Percentiles rank a stretch among this genome's conserved stretches.
These are phyloP conservation scores for Microctonus aethiopoides DNA, from an alignment of 2,888 invertebrate genomes.

Conservation along the genomic window DNA sequence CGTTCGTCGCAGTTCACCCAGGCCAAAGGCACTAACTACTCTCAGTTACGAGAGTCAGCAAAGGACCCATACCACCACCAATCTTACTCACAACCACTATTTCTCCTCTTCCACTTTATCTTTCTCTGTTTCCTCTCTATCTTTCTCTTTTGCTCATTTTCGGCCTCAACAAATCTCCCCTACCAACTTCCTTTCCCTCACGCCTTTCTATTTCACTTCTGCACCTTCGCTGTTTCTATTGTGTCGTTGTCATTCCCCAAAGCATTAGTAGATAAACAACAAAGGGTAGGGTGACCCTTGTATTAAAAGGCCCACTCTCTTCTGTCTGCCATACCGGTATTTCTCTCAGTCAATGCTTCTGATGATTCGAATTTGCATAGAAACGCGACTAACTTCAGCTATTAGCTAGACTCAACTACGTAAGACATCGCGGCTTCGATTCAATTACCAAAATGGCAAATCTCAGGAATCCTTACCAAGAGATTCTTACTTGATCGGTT, in stretches of 20 bases:
- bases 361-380: constrained; percentile 62
- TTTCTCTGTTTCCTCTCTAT: not conserved
- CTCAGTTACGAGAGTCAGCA: constrained; percentile 56
- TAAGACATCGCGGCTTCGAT: constrained; percentile 37
- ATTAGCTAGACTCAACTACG: constrained; percentile 54
- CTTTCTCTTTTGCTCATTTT: not conserved
- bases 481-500: constrained; percentile 31
- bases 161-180: constrained; percentile 4
- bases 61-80: constrained; percentile 47
- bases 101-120: constrained; percentile 9
- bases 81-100: constrained; percentile 26
- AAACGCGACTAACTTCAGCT: constrained; percentile 62
- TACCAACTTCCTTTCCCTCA: not conserved
- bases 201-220: constrained; percentile 1
- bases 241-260: not conserved
- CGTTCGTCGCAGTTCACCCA: constrained; percentile 55
- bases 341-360: constrained; percentile 47
- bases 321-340: not conserved
- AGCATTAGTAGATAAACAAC: constrained; percentile 55
- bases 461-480: constrained; percentile 39
- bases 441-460: constrained; percentile 57
- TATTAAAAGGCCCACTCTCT: constrained; percentile 13
- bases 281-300: constrained; percentile 44
- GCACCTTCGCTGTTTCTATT: not conserved
- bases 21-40: constrained; percentile 57